Conservation (phyloP, 2,113 vertebrate genomes). For the Sebastes schlegelii region DNA sequence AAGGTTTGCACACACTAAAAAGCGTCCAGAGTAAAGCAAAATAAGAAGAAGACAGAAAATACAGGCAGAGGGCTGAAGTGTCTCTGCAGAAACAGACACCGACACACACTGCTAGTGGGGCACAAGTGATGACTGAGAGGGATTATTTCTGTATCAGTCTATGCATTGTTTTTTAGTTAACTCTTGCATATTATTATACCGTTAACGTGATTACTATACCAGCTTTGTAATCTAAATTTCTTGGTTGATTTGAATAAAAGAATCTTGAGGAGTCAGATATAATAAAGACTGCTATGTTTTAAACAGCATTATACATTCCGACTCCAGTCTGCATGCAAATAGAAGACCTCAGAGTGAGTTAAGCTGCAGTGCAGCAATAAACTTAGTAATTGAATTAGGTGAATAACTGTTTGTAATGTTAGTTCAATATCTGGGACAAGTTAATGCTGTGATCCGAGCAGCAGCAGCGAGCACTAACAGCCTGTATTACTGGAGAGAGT, state of each 20-base stretch:
- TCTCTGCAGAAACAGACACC: too few species aligned
- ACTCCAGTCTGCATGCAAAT: conserved; percentile 23
- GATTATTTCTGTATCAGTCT: too few species aligned
- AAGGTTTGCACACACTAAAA: too few species aligned
- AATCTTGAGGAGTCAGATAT: not conserved
- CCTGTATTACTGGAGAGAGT: conserved; percentile 24
- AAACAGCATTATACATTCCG: conserved; percentile 20
- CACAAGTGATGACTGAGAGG: too few species aligned
- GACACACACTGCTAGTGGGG: too few species aligned
- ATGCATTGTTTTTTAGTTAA: too few species aligned
- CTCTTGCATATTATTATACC: too few species aligned
- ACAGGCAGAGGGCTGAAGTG: too few species aligned
- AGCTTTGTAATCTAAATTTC: not conserved
- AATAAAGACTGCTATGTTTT: not conserved
- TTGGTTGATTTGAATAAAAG: not conserved
- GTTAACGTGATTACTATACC: too few species aligned
- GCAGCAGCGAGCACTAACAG: conserved; percentile 17
- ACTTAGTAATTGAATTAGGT: conserved; percentile 47
- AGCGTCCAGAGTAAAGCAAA: too few species aligned
- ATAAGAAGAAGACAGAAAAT: too few species aligned
- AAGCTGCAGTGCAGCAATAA: conserved; percentile 33
- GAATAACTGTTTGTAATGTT: conserved; percentile 58
- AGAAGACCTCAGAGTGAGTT: conserved; percentile 21
- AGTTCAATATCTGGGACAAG: conserved; percentile 45
- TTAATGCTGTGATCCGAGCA: conserved; percentile 51